Evolutionary conservation across 2,888 invertebrate genomes (phyloP), one percentile per base, ranked within the genome.

Genomic region (Oxytorus armatus): DNA sequence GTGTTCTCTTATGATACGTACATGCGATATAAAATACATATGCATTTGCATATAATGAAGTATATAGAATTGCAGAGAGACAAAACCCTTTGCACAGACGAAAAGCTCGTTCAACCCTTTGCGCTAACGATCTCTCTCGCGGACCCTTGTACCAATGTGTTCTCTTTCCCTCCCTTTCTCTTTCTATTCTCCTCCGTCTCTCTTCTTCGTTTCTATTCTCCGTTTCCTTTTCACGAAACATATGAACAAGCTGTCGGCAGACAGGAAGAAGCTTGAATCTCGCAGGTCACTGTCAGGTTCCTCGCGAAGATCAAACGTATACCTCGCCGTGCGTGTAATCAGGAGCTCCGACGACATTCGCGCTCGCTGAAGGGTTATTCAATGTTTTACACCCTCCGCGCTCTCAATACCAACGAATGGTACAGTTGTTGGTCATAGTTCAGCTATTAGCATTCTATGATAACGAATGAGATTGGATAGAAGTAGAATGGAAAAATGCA

Each of bases 221-320:
- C n/a, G 11, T 66, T 70, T 53, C 66, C 39, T 44, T 66, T 65
- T 53, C 14, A 14, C 70, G 44, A 16, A 47, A 33, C 29, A 66
- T 23, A 51, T 33, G 39, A 47, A 59, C 47, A 16, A 29, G 29
- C 14, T 59, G 39, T 69, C 47, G 49, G 44, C 68, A 76, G 36
- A 66, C 21, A 79, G 74, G 53, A 74, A 68, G 61, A 72, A 53
- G 53, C 49, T 63, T n/a, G 69, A 49, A 59, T 33, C 53, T 53
- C 44, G 61, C 66, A 47, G 44, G 55, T 77, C 77, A 53, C 63
- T 55, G 70, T 77, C 73, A 73, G 77, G n/a, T 66, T 66, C 16
- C 36, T 25, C 61, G 42, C 14, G n/a, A 25, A 79, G 79, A 79
- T 79, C 63, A 75, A 79, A 79, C 74, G 55, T 51, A 70, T 33